Conservation (phyloP, 2,888 invertebrate species). For the Pogonocherus hispidulus region DNA sequence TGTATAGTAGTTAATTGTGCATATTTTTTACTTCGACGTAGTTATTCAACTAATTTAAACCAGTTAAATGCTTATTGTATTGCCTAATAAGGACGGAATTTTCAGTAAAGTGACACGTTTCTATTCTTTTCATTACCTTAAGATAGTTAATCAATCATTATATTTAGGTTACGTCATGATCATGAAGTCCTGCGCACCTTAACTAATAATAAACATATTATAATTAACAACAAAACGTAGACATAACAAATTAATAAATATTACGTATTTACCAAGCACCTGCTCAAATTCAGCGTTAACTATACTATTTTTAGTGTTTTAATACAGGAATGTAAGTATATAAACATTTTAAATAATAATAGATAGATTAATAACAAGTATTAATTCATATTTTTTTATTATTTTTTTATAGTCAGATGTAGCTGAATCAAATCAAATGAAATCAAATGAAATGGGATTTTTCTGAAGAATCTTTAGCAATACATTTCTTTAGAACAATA, state of each 20-base stretch:
- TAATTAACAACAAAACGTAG: neutral
- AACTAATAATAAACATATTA: neutral
- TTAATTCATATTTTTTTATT: too few relatives aligned
- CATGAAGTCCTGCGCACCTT: neutral
- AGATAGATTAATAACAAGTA: too few relatives aligned
- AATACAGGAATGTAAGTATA: too few relatives aligned
- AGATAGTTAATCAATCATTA: neutral
- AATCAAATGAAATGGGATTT: too few relatives aligned
- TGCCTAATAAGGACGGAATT: slow-evolving; percentile 3
- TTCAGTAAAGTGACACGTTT: neutral
- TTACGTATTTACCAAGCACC: neutral
- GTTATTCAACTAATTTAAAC: slow-evolving; percentile 7
- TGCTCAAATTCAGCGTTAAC: neutral
- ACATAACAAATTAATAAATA: neutral
- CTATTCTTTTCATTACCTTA: neutral
- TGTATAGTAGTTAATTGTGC: slow-evolving; percentile 6
- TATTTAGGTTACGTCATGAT: neutral
- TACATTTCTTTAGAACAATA: too few relatives aligned
- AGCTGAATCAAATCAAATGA: too few relatives aligned
- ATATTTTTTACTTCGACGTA: slow-evolving; percentile 3
- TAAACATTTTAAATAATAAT: too few relatives aligned
- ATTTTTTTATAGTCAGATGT: too few relatives aligned
- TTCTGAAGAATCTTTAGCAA: too few relatives aligned
- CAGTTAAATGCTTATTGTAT: neutral
- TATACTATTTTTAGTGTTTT: too few relatives aligned